Base-by-base conservation (phyloP, 2,888 invertebrate species). In the Sinodicranocentrus sp. region DNA sequence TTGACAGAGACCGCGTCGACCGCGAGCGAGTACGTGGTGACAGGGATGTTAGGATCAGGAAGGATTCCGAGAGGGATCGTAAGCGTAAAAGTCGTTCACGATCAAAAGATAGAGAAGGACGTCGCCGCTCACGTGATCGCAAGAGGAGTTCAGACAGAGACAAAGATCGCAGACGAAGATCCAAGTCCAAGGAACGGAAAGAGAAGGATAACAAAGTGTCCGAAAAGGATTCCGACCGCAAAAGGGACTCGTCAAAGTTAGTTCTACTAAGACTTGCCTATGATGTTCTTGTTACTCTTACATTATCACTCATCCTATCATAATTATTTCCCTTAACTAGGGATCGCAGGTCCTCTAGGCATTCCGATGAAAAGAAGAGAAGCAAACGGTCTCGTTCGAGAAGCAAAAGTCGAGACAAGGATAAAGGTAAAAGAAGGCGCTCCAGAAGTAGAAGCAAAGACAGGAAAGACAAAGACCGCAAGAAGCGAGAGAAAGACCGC, bases 351-450 rank as follows among this genome's bases (percentile, higher is more conserved):
- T 65, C 76, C 28, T 67, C 73, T 5, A 82, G 61, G 28, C 68
- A 75, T 82, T 82, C 82, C 67, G 84, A 85, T 67, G 84, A 88
- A 15, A 84, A 85, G 73, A 84, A 73, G 57, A 48, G 82, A 68
- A 70, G 78, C 57, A 85, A 78, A 54, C 33, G 80, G 23, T 86
- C 86, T 1, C 52, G 79, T 21, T 77, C 82, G 44, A 68, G 85
- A 2, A 87, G 86, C 39, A 84, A 73, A 75, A 79, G 84, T 76
- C 77, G 85, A 19, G 85, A 86, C 21, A 63, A 67, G 26, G 65
- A 82, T 43, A 76, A 76, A 52, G 72, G 72, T 15, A 72, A 77
- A 44, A 59, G 76, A n/a, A 80, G 65, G 28, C 80, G 86, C 8
- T 84, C 84, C n/a, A 75, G 78, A 25, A 86, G 86, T 54, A 44